phyloP scores from a whole-genome alignment of 2,888 invertebrate species.

The Myopa tessellatipennis region DNA sequence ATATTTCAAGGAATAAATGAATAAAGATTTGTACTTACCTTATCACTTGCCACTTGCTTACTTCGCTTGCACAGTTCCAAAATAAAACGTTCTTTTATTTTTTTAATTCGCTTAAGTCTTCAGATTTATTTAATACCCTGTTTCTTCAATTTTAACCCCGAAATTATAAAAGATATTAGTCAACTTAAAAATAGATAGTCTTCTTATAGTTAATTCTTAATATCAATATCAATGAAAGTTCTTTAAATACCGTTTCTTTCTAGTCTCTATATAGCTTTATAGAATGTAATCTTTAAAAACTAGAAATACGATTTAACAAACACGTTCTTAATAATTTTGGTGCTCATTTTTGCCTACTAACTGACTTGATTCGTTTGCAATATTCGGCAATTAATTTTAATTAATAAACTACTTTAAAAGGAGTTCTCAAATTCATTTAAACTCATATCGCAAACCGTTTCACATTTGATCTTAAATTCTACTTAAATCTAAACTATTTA shows the following conservation, averaged over 20 bases:
- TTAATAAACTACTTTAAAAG: neutral
- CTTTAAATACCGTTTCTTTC: neutral
- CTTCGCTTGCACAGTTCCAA: neutral
- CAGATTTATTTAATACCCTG: slow-evolving; percentile 31
- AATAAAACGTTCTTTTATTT: neutral
- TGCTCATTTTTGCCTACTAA: neutral
- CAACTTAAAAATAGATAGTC: neutral
- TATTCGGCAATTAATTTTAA: neutral
- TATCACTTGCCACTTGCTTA: neutral
- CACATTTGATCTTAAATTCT: neutral
- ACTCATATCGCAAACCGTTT: neutral
- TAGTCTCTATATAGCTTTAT: neutral
- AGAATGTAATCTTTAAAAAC: neutral
- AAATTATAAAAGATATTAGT: slow-evolving; percentile 18
- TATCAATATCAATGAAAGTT: neutral
- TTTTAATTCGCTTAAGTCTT: slow-evolving; percentile 1
- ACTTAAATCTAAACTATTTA: neutral
- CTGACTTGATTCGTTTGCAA: neutral
- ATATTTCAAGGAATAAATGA: too few species aligned
- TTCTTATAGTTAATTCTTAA: neutral
- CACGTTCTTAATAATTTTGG: neutral
- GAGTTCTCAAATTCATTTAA: neutral
- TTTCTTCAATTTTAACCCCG: neutral
- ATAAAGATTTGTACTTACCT: neutral
- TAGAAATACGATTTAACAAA: neutral